A percentile compares a stretch with the other conserved stretches of the same genome.
Conservation (phyloP, 2,888 invertebrate genomes). For the Lacanobia oleracea region DNA sequence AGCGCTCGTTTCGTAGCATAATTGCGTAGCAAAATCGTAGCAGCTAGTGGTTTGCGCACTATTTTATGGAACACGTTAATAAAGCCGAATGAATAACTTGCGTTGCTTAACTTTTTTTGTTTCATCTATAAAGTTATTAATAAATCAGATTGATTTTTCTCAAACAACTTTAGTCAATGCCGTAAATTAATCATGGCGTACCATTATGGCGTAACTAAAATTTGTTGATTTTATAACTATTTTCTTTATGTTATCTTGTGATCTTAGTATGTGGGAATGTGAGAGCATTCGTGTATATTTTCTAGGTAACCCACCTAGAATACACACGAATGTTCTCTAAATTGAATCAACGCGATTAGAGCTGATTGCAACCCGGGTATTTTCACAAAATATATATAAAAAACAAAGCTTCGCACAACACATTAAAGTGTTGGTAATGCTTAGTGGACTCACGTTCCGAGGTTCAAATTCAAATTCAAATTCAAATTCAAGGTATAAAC, state of each 20-base stretch:
- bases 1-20: slow-evolving; percentile 44
- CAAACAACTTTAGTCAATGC: not conserved
- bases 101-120: no score
- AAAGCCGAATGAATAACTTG: not conserved
- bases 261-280: not conserved
- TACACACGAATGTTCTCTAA: slow-evolving; percentile 20
- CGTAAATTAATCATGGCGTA: not conserved
- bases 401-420: slow-evolving; percentile 60
- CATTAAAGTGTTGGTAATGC: slow-evolving; percentile 68
- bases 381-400: slow-evolving; percentile 59
- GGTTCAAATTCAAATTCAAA: no score
- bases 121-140: not conserved
- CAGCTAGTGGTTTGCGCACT: not conserved
- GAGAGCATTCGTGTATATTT: no score
- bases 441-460: slow-evolving; percentile 73
- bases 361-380: slow-evolving; percentile 54
- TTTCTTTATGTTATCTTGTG: not conserved
- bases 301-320: not conserved
- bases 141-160: no score
- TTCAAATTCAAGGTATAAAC: no score
- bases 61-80: not conserved
- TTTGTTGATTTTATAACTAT: not conserved
- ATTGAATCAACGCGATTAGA: slow-evolving; percentile 47
- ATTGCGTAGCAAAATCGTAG: slow-evolving; percentile 26
- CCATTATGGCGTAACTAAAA: slow-evolving; percentile 8